Percentiles rank a stretch among this genome's conserved stretches.
phyloP scores from a whole-genome alignment of 1,140 invertebrate species.

The Oryzaephilus surinamensis region DNA sequence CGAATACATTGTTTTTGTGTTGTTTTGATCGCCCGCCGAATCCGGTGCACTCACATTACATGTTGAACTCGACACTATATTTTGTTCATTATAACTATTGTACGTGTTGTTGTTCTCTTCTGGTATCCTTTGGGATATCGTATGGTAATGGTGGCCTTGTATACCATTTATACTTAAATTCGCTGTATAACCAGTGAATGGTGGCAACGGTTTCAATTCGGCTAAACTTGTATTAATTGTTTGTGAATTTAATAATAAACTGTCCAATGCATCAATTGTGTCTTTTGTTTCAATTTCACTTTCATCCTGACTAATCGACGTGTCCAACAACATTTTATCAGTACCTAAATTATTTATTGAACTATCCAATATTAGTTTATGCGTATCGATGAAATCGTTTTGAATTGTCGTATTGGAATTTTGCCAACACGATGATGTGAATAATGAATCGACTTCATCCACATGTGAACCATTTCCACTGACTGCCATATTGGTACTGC shows the following conservation, averaged over 20 bases:
- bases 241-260: constrained; percentile 48
- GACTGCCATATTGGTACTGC: constrained; percentile 33
- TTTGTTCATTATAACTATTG: constrained; percentile 44
- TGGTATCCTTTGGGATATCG: constrained; percentile 59
- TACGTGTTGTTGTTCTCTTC: constrained; percentile 50
- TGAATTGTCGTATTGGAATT: constrained; percentile 23
- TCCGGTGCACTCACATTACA: constrained; percentile 37
- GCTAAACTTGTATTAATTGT: constrained; percentile 52
- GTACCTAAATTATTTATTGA: constrained; percentile 32
- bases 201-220: constrained; percentile 75
- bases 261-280: constrained; percentile 55
- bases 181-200: constrained; percentile 74
- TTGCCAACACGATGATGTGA: constrained; percentile 33
- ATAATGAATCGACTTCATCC: constrained; percentile 35
- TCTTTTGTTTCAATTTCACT: constrained; percentile 35
- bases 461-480: constrained; percentile 34
- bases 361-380: constrained; percentile 30
- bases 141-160: constrained; percentile 74
- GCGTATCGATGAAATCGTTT: constrained; percentile 31
- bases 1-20: constrained; percentile 47
- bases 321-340: constrained; percentile 39
- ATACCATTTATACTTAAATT: constrained; percentile 75
- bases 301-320: constrained; percentile 36
- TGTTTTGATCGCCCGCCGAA: constrained; percentile 42
- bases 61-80: constrained; percentile 56